These are phyloP conservation scores for Agonum fuliginosum DNA, from an alignment of 2,888 invertebrate species.

Conservation along the genomic window DNA sequence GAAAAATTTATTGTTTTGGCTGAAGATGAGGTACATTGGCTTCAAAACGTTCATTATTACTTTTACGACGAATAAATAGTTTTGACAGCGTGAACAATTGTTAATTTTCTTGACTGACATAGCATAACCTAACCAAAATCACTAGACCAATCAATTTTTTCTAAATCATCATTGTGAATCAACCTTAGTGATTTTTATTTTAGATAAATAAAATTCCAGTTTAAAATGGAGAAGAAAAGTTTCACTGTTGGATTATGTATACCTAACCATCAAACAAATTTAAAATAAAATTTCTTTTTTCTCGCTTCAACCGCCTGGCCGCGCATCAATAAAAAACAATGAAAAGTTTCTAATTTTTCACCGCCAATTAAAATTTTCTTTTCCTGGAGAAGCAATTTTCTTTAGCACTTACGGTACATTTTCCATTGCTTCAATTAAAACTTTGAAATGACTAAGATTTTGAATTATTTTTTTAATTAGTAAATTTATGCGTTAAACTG, in stretches of 20 bases:
- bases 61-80: too few species aligned
- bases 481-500: slow-evolving; percentile 60
- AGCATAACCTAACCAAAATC: too few species aligned
- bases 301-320: slow-evolving; percentile 1
- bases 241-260: slow-evolving; percentile 18
- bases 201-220: background rate
- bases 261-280: slow-evolving; percentile 30
- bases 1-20: too few species aligned
- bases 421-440: slow-evolving; percentile 60
- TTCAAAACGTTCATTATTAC: too few species aligned
- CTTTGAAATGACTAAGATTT: slow-evolving; percentile 58
- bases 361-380: slow-evolving; percentile 58
- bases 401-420: slow-evolving; percentile 47
- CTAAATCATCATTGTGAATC: too few species aligned
- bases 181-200: too few species aligned
- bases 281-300: slow-evolving; percentile 37
- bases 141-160: too few species aligned
- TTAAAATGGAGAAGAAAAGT: slow-evolving; percentile 3
- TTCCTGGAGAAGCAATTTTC: slow-evolving; percentile 52
- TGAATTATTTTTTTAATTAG: slow-evolving; percentile 60
- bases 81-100: too few species aligned
- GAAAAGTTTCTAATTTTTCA: slow-evolving; percentile 56
- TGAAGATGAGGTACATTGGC: too few species aligned
- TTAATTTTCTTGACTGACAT: too few species aligned
- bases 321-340: slow-evolving; percentile 54